These are phyloP conservation scores for Brachypodius melanocephalos DNA, from an alignment of 2,113 vertebrate genomes.

Conservation along the genomic window DNA sequence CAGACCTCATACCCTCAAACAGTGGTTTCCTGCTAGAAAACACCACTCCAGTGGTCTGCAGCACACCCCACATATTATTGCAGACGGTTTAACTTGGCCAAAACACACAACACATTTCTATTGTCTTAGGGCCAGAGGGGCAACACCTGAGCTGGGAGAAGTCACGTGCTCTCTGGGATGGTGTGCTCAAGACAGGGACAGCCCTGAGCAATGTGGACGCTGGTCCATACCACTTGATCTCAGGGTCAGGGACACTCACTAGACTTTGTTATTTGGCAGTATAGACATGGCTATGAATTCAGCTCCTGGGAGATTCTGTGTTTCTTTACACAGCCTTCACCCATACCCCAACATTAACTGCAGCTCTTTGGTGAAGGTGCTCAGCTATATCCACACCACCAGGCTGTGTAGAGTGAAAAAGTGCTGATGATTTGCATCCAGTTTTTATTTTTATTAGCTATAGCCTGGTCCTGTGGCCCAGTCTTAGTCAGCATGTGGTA, in stretches of 20 bases:
- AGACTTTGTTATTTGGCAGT: not conserved
- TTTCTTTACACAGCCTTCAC: not conserved
- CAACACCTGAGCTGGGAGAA: not conserved
- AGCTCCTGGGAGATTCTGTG: not conserved
- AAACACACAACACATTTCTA: not conserved
- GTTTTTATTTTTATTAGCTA: not conserved
- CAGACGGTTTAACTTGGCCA: not conserved
- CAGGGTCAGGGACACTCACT: not conserved
- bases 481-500: not conserved
- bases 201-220: not conserved
- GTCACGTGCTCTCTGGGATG: accelerated
- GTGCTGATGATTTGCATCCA: not conserved
- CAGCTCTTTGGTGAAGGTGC: not conserved
- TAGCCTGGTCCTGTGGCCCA: not conserved
- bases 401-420: not conserved
- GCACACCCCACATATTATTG: not conserved
- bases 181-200: not conserved
- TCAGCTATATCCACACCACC: not conserved
- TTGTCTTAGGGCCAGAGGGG: not conserved
- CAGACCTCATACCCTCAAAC: not conserved
- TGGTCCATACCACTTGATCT: not conserved
- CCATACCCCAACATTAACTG: not conserved
- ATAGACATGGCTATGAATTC: not conserved
- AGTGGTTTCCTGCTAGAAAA: not conserved
- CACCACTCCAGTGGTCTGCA: not conserved